Percentiles rank a stretch among this genome's conserved stretches.
Evolutionary conservation across 1,140 invertebrate genomes (phyloP).

Genomic region (Diabrotica virgifera): DNA sequence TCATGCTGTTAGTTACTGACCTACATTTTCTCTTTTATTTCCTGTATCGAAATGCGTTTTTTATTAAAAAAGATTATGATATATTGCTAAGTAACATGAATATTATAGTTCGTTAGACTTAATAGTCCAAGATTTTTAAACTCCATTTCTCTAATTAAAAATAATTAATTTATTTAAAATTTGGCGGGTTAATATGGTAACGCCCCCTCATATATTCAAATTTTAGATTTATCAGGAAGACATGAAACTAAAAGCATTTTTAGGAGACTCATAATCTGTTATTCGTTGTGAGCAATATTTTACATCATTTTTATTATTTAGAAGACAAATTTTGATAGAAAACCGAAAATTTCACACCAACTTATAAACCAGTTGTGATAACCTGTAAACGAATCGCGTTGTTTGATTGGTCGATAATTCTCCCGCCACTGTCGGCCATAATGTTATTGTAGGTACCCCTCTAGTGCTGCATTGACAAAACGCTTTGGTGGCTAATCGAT

Average conservation of each 20-base stretch:
- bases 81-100: no score
- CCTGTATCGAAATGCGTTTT: no score
- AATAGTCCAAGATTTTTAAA: no score
- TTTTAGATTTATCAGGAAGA: not conserved
- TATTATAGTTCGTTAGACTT: no score
- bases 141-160: no score
- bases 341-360: not conserved
- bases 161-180: not conserved
- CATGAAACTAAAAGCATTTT: not conserved
- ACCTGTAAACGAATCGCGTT: slow-evolving; percentile 12
- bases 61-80: no score
- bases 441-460: slow-evolving; percentile 29
- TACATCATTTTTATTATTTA: not conserved
- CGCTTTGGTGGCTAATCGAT: slow-evolving; percentile 27
- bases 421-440: slow-evolving; percentile 22
- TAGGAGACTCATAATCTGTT: not conserved
- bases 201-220: not conserved
- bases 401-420: slow-evolving; percentile 25
- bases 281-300: not conserved
- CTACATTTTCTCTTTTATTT: no score
- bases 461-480: slow-evolving; percentile 24
- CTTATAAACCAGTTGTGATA: slow-evolving; percentile 6
- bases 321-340: not conserved
- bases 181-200: not conserved
- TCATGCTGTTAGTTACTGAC: no score